Base-by-base conservation (phyloP, 2,888 invertebrate species). In the Stenodema calcarata region DNA sequence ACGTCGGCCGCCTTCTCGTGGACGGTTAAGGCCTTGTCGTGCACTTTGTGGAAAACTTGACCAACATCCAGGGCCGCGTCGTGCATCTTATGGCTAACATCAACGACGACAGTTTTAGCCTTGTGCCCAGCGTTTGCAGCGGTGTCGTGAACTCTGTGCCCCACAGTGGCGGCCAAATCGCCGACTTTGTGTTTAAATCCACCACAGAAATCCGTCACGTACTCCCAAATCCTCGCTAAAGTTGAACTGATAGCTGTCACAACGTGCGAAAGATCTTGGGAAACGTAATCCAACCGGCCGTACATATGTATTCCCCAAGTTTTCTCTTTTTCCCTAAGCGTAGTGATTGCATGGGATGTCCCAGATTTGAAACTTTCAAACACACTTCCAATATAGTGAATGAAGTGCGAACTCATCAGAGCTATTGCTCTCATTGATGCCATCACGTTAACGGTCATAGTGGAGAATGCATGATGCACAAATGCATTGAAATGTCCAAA, bases 341-440 rank as follows among this genome's bases (percentile, higher is more conserved):
- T n/a, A n/a, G 30, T 9, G 14, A 69, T 18, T 0, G 82, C 28
- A 11, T 62, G 35, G 9, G 69, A 82, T 42, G 82, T 82, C 30
- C 82, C 82, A 4, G 82, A 41, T 41, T n/a, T 62, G 69, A 82
- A 82, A 7, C 41, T 82, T 18, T 69, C 23, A n/a, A 42, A 82
- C 7, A 82, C 35, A 18, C 82, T 62, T 18, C 30, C 18, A 11
- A 82, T 9, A 23, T 69, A 82, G 9, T 50, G 23, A 30, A 80
- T 54, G 7, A 50, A 27, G n/a, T 80, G 80, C 27, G 54, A 47
- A 47, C 50, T n/a, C 14, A 62, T n/a, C 35, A 82, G n/a, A n/a
- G 35, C 16, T 18, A 69, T 35, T 16, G 82, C 62, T 1, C 47
- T 62, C 54, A 82, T 35, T 14, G 70, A 62, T n/a, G 18, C 80